Conservation (phyloP, 2,888 invertebrate genomes). For the Gryllus longicercus region DNA sequence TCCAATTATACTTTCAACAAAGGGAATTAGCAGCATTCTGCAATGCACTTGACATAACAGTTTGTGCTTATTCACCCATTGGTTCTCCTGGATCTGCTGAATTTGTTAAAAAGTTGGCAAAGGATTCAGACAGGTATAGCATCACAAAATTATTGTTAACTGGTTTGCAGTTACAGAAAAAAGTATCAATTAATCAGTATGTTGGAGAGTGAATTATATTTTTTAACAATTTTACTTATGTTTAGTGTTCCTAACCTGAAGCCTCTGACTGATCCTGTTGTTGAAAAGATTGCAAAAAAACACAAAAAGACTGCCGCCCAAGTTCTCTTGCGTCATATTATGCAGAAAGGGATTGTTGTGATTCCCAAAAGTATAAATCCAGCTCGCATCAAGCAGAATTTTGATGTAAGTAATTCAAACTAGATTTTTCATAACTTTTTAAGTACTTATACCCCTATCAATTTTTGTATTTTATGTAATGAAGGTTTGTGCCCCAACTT, state of each 20-base stretch:
- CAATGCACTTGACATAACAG: constrained; percentile 43
- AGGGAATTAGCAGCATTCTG: constrained; percentile 44
- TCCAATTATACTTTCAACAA: constrained; percentile 49
- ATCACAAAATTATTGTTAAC: too few relatives aligned
- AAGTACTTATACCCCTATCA: not conserved
- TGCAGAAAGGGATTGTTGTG: constrained; percentile 68
- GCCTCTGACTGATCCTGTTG: constrained; percentile 38
- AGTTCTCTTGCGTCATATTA: constrained; percentile 64
- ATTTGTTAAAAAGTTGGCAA: constrained; percentile 27
- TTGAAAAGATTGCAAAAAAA: constrained; percentile 42
- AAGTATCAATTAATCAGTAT: not conserved
- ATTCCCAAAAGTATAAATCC: constrained; percentile 83
- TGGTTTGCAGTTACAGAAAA: too few relatives aligned
- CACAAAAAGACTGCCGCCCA: constrained; percentile 72
- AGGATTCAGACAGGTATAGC: constrained; percentile 20
- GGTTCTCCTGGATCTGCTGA: constrained; percentile 38
- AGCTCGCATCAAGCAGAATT: constrained; percentile 68
- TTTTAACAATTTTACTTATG: too few relatives aligned
- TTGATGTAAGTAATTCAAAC: constrained; percentile 52
- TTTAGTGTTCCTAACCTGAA: constrained; percentile 27
- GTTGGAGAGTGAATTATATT: not conserved
- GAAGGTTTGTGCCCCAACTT: not conserved
- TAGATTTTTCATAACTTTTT: constrained; percentile 4
- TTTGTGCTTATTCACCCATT: constrained; percentile 41
- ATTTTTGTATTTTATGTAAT: too few relatives aligned